Conservation (phyloP, 2,888 invertebrate genomes). For the Spodoptera littoralis region DNA sequence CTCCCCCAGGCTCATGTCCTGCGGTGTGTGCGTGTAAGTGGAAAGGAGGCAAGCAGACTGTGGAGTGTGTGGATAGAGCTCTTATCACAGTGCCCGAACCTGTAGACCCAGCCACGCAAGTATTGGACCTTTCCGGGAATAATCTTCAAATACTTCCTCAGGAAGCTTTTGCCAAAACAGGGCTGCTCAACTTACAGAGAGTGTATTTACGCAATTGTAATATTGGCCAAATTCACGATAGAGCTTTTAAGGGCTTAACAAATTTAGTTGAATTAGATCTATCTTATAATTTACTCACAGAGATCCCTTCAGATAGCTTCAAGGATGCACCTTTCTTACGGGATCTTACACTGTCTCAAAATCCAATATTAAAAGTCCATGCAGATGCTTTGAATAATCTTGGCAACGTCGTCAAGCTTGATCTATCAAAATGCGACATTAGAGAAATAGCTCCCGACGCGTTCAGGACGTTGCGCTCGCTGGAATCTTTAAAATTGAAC, state of each 20-base stretch:
- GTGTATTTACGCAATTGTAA: constrained; percentile 95
- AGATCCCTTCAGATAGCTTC: constrained; percentile 94
- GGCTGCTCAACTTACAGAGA: constrained; percentile 95
- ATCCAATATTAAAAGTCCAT: constrained; percentile 94
- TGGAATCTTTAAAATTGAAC: constrained; percentile 94
- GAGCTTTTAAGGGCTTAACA: constrained; percentile 95
- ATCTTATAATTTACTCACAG: constrained; percentile 94
- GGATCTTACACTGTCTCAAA: constrained; percentile 93
- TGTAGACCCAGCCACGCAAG: constrained; percentile 96
- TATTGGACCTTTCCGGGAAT: constrained; percentile 96
- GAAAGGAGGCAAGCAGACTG: constrained; percentile 98
- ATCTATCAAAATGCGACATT: constrained; percentile 94
- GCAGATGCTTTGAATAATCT: constrained; percentile 92
- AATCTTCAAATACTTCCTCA: constrained; percentile 94
- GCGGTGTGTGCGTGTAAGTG: constrained; percentile 96
- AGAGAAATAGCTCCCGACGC: constrained; percentile 92
- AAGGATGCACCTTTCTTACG: constrained; percentile 94
- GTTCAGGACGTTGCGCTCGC: constrained; percentile 92
- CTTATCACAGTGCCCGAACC: constrained; percentile 95
- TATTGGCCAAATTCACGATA: constrained; percentile 95
- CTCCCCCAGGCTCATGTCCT: constrained; percentile 91
- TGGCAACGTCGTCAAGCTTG: constrained; percentile 93
- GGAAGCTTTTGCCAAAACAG: constrained; percentile 94
- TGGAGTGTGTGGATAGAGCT: constrained; percentile 95
- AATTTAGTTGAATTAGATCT: constrained; percentile 97